A percentile compares a stretch with the other conserved stretches of the same genome.
Evolutionary conservation across 2,888 invertebrate species (phyloP).

Genomic region (Ganaspis brasiliensis): DNA sequence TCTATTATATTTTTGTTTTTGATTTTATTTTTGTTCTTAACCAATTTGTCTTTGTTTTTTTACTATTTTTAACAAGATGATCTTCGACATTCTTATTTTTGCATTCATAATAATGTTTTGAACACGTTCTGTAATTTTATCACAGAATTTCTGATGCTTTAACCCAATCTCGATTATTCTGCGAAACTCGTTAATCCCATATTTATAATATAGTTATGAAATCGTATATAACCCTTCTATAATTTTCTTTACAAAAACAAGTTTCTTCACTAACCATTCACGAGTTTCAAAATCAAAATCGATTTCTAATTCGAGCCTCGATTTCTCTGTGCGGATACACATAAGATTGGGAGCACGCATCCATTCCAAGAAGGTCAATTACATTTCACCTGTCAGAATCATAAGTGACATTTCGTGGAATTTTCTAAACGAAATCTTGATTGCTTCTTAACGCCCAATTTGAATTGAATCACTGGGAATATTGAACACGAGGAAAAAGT

Average conservation of each 20-base stretch:
- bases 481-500: neutral
- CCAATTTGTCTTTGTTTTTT: too few species aligned
- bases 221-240: neutral
- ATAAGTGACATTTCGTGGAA: conserved; percentile 12
- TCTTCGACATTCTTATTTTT: too few species aligned
- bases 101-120: too few species aligned
- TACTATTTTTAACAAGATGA: too few species aligned
- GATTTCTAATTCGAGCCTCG: conserved; percentile 19
- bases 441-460: neutral
- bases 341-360: conserved; percentile 7
- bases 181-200: neutral
- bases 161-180: too few species aligned
- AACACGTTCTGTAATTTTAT: too few species aligned
- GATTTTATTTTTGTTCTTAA: too few species aligned
- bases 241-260: neutral
- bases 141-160: too few species aligned
- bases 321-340: conserved; percentile 21
- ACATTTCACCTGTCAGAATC: conserved; percentile 27
- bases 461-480: neutral
- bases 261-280: neutral
- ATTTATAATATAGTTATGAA: neutral
- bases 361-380: conserved; percentile 25
- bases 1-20: too few species aligned
- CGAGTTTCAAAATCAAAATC: conserved; percentile 25
- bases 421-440: neutral